Percentiles rank a stretch among this genome's conserved stretches.
Conservation (phyloP, 2,888 invertebrate species). For the Xanthorhoe spadicearia region DNA sequence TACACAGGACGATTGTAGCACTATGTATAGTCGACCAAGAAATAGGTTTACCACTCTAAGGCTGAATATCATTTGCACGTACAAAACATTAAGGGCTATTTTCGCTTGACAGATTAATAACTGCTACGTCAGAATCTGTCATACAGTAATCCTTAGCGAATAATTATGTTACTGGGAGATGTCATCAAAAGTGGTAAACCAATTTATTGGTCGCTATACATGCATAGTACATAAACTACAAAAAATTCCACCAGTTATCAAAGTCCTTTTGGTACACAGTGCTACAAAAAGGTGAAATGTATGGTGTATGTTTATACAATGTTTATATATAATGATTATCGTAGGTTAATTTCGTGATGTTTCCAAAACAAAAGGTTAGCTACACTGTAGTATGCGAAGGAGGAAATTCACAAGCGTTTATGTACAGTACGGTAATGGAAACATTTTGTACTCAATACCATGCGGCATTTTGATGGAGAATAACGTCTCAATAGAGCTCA, state of each 20-base stretch:
- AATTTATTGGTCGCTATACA: too few species aligned
- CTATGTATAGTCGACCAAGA: too few species aligned
- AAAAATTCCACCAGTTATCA: slow-evolving; percentile 16
- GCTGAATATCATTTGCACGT: too few species aligned
- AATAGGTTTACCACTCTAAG: too few species aligned
- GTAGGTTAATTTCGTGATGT: slow-evolving; percentile 83
- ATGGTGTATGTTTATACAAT: slow-evolving; percentile 79
- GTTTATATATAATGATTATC: slow-evolving; percentile 82
- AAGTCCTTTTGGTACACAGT: slow-evolving; percentile 23
- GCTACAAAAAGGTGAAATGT: slow-evolving; percentile 60
- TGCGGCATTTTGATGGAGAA: slow-evolving; percentile 22
- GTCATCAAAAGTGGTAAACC: too few species aligned
- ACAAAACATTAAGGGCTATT: too few species aligned
- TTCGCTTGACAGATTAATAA: too few species aligned
- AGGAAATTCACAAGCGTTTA: slow-evolving; percentile 48
- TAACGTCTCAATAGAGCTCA: slow-evolving; percentile 8
- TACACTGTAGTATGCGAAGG: slow-evolving; percentile 40
- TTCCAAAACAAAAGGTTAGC: slow-evolving; percentile 54
- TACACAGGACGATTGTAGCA: slow-evolving; percentile 19
- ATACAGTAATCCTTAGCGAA: too few species aligned
- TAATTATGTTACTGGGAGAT: too few species aligned
- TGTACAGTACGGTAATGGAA: slow-evolving; percentile 40
- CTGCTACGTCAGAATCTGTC: too few species aligned
- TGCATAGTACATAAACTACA: not conserved
- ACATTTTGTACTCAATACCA: slow-evolving; percentile 38